phyloP scores from a whole-genome alignment of 2,797 vertebrate species.

The Oreortyx pictus region DNA sequence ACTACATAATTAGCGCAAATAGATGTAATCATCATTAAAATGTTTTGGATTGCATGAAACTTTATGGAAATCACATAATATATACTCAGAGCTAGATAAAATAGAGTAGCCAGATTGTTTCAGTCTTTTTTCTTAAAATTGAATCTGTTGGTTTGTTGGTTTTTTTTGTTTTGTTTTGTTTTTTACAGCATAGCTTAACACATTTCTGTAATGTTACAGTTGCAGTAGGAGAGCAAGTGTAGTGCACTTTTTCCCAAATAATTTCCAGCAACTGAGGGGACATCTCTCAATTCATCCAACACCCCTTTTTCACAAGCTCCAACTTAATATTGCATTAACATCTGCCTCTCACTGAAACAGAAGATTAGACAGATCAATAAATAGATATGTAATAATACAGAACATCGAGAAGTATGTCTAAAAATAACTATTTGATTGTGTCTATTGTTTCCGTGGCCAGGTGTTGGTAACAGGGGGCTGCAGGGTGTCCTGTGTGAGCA shows the following conservation, averaged over 20 bases:
- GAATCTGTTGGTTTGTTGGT: not conserved
- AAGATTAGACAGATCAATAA: not conserved
- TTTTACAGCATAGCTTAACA: not conserved
- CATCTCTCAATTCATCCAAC: not conserved
- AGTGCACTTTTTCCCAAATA: not conserved
- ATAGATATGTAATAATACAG: not conserved
- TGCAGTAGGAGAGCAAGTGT: not conserved
- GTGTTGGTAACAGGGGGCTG: not conserved
- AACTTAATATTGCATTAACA: not conserved
- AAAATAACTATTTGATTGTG: not conserved
- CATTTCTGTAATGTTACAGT: not conserved
- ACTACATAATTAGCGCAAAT: constrained; percentile 69
- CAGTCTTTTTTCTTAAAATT: not conserved
- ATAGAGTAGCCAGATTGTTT: not conserved
- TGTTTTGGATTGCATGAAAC: constrained; percentile 55
- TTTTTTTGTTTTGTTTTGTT: not conserved
- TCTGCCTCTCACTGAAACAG: not conserved
- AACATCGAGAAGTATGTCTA: not conserved
- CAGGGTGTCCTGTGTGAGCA: not conserved
- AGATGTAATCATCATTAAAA: constrained; percentile 43
- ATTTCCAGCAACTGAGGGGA: not conserved
- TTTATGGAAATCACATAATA: constrained; percentile 17
- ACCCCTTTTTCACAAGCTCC: not conserved
- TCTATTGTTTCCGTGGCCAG: not conserved
- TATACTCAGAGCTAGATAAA: not conserved